Evolutionary conservation across 2,113 vertebrate genomes (phyloP), one percentile per base, ranked within the genome.

Genomic region (Colossoma macropomum): DNA sequence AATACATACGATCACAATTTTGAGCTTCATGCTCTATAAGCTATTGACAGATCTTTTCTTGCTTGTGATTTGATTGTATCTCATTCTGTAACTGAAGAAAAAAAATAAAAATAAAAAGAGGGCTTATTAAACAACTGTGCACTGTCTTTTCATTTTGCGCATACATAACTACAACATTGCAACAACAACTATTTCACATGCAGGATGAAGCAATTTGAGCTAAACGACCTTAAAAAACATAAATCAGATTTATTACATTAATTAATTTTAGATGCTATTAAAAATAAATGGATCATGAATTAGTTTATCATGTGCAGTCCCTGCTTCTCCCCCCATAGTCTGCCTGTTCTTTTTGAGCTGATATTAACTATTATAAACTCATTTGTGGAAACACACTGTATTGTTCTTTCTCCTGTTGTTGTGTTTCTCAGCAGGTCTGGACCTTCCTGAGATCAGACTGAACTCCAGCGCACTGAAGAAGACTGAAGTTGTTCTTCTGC

Each of bases 371-470:
- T 4, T 11, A 45, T 45, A 8, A 38, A 45, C 41, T 9, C 4
- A 16, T 52, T 52, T 17, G 17, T 52, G 16, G 50, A 17, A 52
- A 52, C 50, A 52, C 45, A 1, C 13, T 1, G 9, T 52, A 52
- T 52, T 1, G 50, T 2, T 17, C 17, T 52, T 8, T 52, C 50
- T 52, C 50, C 50, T 30, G 1, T 74, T 71, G 28, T 4, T 11
- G 41, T 79, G 23, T 75, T 41, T 79, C 25, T 84, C 54, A 19
- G 32, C 80, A 93, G 92, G 85, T 2, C 50, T 41, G 79, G 62
- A 84, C 9, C 84, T 77, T 38, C 89, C 87, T 0, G 63, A 6
- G 1, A 89, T 94, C 27, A 66, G 0, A 4, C 86, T 94, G 32
- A 91, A 93, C 75, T 86, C 81, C 0, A 1, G 21, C 11, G 27